phyloP scores from a whole-genome alignment of 1,140 invertebrate species.

The Procambarus clarkii region DNA sequence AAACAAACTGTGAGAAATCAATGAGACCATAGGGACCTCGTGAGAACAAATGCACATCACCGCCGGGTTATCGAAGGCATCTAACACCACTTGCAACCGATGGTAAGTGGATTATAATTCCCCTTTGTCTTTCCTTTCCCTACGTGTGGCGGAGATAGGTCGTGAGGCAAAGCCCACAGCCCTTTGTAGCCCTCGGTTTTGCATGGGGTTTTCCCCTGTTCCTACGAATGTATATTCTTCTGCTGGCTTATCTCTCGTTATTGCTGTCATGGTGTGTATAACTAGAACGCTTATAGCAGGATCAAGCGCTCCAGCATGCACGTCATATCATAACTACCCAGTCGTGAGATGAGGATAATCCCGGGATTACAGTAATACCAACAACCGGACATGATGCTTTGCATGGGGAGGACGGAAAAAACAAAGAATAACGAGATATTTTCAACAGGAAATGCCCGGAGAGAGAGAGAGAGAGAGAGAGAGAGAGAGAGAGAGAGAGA shows the following conservation, averaged over 20 bases:
- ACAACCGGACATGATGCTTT: background rate
- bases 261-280: background rate
- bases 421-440: background rate
- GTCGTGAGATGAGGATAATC: slow-evolving; percentile 16
- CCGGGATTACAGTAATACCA: background rate
- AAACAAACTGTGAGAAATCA: background rate
- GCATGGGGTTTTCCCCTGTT: background rate
- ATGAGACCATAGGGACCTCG: background rate
- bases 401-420: background rate
- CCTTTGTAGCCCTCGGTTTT: background rate
- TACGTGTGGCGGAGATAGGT: background rate
- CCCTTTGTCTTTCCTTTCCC: background rate
- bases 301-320: background rate
- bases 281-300: background rate
- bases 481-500: no score
- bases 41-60: slow-evolving; percentile 9
- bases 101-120: slow-evolving; percentile 16
- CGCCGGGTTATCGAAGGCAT: slow-evolving; percentile 4
- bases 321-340: background rate
- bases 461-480: no score
- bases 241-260: background rate
- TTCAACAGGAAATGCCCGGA: background rate
- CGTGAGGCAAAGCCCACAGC: background rate
- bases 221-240: background rate
- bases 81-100: background rate